A percentile compares a stretch with the other conserved stretches of the same genome.
These are phyloP conservation scores for Thymelicus lineola DNA, from an alignment of 2,888 invertebrate species.

Conservation along the genomic window DNA sequence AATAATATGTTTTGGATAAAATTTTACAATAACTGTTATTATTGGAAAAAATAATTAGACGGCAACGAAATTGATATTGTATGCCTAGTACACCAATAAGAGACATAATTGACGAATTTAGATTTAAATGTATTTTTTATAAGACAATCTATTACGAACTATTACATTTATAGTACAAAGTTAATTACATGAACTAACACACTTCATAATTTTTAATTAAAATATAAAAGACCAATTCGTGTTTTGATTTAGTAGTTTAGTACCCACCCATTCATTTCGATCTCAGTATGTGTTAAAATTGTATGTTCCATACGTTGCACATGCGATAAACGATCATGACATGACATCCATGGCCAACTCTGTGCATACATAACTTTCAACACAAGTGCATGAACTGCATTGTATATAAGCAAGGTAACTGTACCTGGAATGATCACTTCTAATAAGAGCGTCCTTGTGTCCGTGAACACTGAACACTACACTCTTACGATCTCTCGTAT, in stretches of 20 bases:
- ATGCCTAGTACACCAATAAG: constrained; percentile 20
- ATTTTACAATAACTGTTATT: constrained; percentile 2
- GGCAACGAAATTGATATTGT: constrained; percentile 24
- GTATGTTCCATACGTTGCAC: constrained; percentile 28
- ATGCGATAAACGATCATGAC: constrained; percentile 26
- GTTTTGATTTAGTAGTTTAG: constrained; percentile 84
- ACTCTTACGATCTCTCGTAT: constrained; percentile 43
- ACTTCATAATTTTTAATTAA: constrained; percentile 77
- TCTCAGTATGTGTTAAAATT: constrained; percentile 27
- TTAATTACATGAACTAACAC: constrained; percentile 72
- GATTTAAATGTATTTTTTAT: constrained; percentile 29
- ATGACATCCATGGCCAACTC: constrained; percentile 44
- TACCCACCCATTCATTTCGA: constrained; percentile 54
- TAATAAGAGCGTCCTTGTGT: constrained; percentile 46
- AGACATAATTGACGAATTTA: constrained; percentile 25
- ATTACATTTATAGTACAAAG: constrained; percentile 48
- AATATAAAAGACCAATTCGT: constrained; percentile 80
- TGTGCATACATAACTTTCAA: constrained; percentile 49
- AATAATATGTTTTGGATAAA: constrained; percentile 27
- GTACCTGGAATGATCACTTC: constrained; percentile 58
- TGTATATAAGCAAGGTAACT: constrained; percentile 76
- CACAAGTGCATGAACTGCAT: constrained; percentile 75
- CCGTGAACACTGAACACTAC: constrained; percentile 75
- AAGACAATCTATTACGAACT: constrained; percentile 33
- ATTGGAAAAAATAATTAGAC: constrained; percentile 9